These are phyloP conservation scores for Catharus minimus DNA, from an alignment of 2,113 vertebrate species.

Conservation along the genomic window DNA sequence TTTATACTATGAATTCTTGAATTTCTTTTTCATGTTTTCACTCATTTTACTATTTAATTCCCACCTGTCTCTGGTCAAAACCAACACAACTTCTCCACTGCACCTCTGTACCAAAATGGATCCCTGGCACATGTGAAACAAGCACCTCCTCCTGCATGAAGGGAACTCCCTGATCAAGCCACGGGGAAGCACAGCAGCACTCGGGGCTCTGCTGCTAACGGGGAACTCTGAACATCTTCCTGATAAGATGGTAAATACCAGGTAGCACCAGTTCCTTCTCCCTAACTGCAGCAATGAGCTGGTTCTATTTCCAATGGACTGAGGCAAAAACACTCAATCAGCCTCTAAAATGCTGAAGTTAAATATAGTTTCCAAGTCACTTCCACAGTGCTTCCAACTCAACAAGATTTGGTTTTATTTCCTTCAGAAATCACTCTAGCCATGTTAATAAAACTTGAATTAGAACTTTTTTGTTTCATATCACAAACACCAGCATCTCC, in stretches of 20 bases:
- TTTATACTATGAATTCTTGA: accelerated
- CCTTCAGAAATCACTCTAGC: background rate
- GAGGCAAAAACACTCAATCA: background rate
- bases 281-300: background rate
- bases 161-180: background rate
- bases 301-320: background rate
- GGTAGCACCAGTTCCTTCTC: background rate
- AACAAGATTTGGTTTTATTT: background rate
- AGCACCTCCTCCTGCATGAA: background rate
- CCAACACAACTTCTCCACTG: background rate
- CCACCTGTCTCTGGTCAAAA: background rate
- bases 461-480: background rate
- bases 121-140: accelerated
- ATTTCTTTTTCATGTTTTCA: background rate
- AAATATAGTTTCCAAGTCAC: background rate
- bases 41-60: background rate
- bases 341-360: background rate
- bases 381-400: slow-evolving; percentile 54
- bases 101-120: background rate
- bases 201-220: background rate
- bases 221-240: accelerated
- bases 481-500: slow-evolving; percentile 57
- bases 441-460: background rate
- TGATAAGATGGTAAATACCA: background rate
- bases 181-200: accelerated